phyloP scores from a whole-genome alignment of 2,113 vertebrate species.

The Passer domesticus region DNA sequence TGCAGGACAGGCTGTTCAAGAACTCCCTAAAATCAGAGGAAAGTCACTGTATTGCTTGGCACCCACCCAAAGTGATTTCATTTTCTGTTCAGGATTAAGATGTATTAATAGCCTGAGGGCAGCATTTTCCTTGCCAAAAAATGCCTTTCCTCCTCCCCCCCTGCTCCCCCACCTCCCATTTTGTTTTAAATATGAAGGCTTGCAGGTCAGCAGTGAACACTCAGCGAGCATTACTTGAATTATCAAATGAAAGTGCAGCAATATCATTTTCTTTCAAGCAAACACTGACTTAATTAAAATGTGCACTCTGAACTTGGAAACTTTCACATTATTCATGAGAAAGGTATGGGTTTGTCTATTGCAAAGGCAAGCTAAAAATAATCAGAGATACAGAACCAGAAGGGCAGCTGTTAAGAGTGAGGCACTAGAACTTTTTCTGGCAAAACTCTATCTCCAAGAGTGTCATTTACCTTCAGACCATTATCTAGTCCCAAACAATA shows the following conservation, averaged over 20 bases:
- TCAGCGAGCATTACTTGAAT: slow-evolving; percentile 38
- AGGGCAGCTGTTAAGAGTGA: not conserved
- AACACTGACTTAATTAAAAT: slow-evolving; percentile 64
- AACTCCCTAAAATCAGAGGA: slow-evolving; percentile 50
- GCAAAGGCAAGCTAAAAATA: slow-evolving; percentile 63
- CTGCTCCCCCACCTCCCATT: not conserved
- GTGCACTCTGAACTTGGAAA: slow-evolving; percentile 40
- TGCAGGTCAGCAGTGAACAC: slow-evolving; percentile 38
- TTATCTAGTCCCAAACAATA: not conserved
- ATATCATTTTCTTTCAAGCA: slow-evolving; percentile 45
- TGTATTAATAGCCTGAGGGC: slow-evolving; percentile 61
- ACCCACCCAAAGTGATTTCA: slow-evolving; percentile 71
- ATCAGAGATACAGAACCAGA: not conserved
- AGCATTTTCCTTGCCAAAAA: slow-evolving; percentile 59
- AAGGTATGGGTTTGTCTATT: not conserved
- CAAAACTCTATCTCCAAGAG: not conserved
- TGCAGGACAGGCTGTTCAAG: slow-evolving; percentile 9
- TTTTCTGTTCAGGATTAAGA: slow-evolving; percentile 70
- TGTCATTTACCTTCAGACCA: not conserved
- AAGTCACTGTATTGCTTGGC: slow-evolving; percentile 73
- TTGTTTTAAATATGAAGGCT: slow-evolving; percentile 48
- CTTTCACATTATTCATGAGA: slow-evolving; percentile 31
- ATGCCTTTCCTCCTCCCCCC: slow-evolving; percentile 16
- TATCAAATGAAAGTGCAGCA: slow-evolving; percentile 41
- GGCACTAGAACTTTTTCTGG: slow-evolving; percentile 17